Evolutionary conservation across 2,888 invertebrate species (phyloP), one percentile per base, ranked within the genome.

Genomic region (Lasioglossum vierecki): DNA sequence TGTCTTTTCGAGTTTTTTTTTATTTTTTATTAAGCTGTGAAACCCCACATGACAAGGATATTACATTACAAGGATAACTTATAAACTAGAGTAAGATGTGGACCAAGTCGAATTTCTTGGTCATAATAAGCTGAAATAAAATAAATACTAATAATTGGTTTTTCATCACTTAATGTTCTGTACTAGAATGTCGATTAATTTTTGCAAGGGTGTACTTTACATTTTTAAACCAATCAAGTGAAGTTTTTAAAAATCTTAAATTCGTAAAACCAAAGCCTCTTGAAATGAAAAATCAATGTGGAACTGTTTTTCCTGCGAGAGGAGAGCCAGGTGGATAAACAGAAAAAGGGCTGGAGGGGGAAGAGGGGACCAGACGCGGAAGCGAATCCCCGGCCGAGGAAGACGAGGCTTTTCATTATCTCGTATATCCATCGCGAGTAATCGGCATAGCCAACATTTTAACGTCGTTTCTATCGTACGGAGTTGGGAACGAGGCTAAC

Each of bases 341-440:
- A 30, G 66, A n/a, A 74, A 71, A 57, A 26, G 44, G 76, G 49
- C 30, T 68, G 70, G 71, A 73, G 66, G 76, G 57, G 39, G 66
- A 76, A 84, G 79, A 66, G 57, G 44, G 75, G 78, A 83, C 79
- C 1, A 86, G 84, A 92, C 91, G 88, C 92, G 92, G 91, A 93
- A 93, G 89, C 87, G 86, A 57, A 82, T 80, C 22, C 8, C n/a
- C 73, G 88, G 74, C 80, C 81, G 80, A n/a, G 83, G 74, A 88
- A 89, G 90, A 91, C 90, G 89, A 80, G 88, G 83, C 91, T 93
- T 92, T 93, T 93, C 92, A 92, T 93, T 93, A 93, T 92, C 92
- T 93, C 91, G 89, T 89, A 88, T 91, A 92, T 92, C 91, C 90
- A 93, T 93, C 93, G 91, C 89, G 82, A 88, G 90, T 93, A 93